Evolutionary conservation across 2,888 invertebrate species (phyloP), one percentile per base, ranked within the genome.

Genomic region (Thymelicus sylvestris): DNA sequence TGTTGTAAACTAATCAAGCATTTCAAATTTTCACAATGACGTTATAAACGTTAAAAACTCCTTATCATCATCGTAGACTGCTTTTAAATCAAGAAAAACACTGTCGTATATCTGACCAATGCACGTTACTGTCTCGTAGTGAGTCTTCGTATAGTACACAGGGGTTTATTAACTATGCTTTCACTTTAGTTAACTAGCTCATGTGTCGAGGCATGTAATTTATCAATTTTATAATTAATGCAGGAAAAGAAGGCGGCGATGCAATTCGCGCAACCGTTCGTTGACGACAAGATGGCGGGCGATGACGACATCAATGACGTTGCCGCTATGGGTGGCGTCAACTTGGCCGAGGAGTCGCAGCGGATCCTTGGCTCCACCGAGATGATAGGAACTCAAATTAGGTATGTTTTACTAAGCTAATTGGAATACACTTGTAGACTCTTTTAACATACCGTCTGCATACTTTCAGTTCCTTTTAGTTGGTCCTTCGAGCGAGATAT

Each of bases 291-390:
- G 85, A 94, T 92, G 92, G 95, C 95, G 74, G 98, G 97, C 59
- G 98, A 98, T 83, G 99, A 99, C 86, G 99, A 99, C 87, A 98
- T 99, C 82, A 99, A 99, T 85, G 99, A 99, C 93, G 99, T 99
- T 13, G 99, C 99, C 44, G 98, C 99, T 10, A 99, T 99, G 99
- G 99, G 99, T 75, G 99, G 99, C 66, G 99, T 99, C 69, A 99
- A 99, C 93, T 95, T 99, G 81, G 97, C 97, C 0, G 99, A 99
- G 91, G 99, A 99, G 91, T 97, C 97, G 50, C 98, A 98, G 88
- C 96, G 98, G 88, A 99, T 99, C 83, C 95, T 99, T 73, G 98
- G 98, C 13, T 96, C 97, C 15, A 97, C 98, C 2, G 98, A 98
- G 82, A 96, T 97, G 87, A 97, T 98, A 76, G 98, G 98, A 39